Evolutionary conservation across 2,113 vertebrate species (phyloP).

Genomic region (Phoxinus phoxinus): DNA sequence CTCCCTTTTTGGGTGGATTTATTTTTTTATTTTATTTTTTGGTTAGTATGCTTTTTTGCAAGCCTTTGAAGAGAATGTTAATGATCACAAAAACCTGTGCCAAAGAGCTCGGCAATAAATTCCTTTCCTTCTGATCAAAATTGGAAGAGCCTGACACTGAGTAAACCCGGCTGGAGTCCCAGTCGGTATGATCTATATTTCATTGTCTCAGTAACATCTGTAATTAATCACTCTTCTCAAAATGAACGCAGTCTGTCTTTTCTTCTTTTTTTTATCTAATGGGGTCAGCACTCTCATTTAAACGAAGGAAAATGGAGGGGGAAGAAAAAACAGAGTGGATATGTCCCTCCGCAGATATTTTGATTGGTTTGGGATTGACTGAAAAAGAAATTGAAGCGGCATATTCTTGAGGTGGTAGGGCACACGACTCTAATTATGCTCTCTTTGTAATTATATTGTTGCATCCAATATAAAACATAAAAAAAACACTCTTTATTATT

Average conservation of each 20-base stretch:
- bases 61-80: conserved; percentile 33
- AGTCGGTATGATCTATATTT: conserved; percentile 50
- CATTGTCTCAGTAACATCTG: conserved; percentile 53
- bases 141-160: conserved; percentile 40
- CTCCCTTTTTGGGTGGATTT: neutral
- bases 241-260: conserved; percentile 66
- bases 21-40: too few species aligned
- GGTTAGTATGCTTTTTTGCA: neutral
- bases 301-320: conserved; percentile 51
- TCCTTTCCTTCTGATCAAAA: conserved; percentile 49
- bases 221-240: conserved; percentile 77
- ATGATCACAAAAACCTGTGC: conserved; percentile 34
- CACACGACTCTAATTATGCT: conserved; percentile 24
- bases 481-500: neutral
- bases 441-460: conserved; percentile 33
- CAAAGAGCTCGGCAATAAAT: conserved; percentile 28
- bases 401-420: neutral
- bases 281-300: conserved; percentile 80
- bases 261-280: conserved; percentile 72
- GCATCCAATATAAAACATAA: conserved; percentile 2
- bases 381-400: neutral
- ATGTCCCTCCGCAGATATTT: neutral
- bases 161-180: conserved; percentile 46
- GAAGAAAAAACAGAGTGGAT: conserved; percentile 34
- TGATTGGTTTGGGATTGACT: neutral